Evolutionary conservation across 2,113 vertebrate species (phyloP).

Genomic region (Hippolais icterina): DNA sequence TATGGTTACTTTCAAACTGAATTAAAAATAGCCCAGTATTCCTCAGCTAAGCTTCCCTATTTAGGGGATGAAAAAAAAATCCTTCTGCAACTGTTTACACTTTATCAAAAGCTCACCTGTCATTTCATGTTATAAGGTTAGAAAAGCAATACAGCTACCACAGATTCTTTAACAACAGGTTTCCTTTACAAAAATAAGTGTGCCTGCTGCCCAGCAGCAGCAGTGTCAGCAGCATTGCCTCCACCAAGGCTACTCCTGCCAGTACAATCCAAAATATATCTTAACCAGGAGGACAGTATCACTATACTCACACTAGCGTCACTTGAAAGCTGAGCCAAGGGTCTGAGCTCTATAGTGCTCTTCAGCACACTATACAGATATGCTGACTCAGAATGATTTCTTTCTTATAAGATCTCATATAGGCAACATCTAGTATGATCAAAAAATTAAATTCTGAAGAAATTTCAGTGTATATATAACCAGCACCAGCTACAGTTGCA

Average conservation of each 20-base stretch:
- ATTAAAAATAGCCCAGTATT: slow-evolving; percentile 1
- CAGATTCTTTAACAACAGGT: neutral
- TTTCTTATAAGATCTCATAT: neutral
- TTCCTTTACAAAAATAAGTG: neutral
- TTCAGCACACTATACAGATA: neutral
- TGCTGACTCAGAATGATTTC: rapidly evolving
- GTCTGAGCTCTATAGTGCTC: neutral
- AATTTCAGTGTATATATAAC: neutral
- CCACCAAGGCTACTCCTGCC: neutral
- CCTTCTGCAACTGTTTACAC: neutral
- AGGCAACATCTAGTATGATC: neutral
- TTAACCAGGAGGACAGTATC: neutral
- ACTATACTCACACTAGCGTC: rapidly evolving
- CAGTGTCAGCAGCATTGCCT: neutral
- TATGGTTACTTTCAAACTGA: neutral
- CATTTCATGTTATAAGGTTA: neutral
- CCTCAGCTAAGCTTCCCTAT: neutral
- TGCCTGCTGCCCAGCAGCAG: too few species aligned
- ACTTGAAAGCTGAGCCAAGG: neutral
- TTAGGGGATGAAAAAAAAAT: neutral
- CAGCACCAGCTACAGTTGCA: neutral
- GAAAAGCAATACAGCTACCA: neutral
- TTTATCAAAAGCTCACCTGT: neutral
- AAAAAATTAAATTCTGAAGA: neutral
- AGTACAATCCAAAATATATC: rapidly evolving